Conservation (phyloP, 2,797 vertebrate species). For the Picus viridis region DNA sequence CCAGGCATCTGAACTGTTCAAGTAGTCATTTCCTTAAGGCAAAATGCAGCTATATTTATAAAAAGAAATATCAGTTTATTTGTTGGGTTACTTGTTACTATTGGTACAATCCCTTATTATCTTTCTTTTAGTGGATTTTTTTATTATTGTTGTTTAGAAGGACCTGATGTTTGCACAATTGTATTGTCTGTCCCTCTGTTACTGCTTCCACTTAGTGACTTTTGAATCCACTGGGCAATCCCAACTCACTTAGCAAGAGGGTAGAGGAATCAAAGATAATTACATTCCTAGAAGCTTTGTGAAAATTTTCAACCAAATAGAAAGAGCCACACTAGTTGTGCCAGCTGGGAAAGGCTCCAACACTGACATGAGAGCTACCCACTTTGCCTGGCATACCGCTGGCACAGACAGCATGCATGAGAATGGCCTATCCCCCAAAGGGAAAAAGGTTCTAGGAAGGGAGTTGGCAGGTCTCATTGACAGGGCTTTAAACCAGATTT, state of each 20-base stretch:
- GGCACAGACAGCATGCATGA: accelerated
- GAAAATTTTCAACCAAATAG: background rate
- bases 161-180: accelerated
- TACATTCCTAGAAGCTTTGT: background rate
- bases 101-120: background rate
- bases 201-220: background rate
- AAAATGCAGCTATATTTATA: background rate
- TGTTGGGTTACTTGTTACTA: background rate
- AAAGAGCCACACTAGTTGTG: background rate
- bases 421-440: too few relatives aligned
- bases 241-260: background rate
- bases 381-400: background rate
- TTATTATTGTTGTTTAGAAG: background rate
- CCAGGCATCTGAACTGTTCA: background rate
- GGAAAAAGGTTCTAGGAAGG: too few relatives aligned
- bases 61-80: background rate
- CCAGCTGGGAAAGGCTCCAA: background rate
- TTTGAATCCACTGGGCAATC: background rate
- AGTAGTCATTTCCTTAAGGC: background rate
- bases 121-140: background rate
- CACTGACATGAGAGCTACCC: accelerated
- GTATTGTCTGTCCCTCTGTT: background rate
- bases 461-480: too few relatives aligned
- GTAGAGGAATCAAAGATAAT: background rate
- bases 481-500: too few relatives aligned